phyloP scores from a whole-genome alignment of 2,113 vertebrate genomes.

The Hippocampus comes region DNA sequence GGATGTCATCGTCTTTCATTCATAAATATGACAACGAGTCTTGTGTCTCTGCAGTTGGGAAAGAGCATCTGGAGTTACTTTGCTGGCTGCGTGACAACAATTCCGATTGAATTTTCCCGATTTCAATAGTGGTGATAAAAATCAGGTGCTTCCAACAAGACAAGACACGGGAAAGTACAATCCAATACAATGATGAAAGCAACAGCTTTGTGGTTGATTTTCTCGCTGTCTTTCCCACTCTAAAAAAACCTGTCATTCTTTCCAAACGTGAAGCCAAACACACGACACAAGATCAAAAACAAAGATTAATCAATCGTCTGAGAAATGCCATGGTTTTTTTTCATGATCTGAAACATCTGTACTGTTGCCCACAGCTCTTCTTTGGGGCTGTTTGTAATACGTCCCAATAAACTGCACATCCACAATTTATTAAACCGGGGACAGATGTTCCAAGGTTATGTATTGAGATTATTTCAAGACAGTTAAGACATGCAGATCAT shows the following conservation, averaged over 20 bases:
- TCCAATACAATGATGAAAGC: neutral
- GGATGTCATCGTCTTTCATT: neutral
- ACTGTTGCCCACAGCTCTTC: neutral
- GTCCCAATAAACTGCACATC: too few relatives aligned
- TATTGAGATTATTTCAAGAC: too few relatives aligned
- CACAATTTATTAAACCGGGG: too few relatives aligned
- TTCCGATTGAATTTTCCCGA: neutral
- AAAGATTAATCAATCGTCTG: neutral
- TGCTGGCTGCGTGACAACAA: neutral
- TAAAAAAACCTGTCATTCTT: neutral
- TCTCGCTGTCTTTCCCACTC: neutral
- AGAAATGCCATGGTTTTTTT: neutral
- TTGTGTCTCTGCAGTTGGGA: neutral
- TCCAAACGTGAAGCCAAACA: neutral
- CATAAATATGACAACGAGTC: neutral
- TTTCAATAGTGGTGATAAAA: slow-evolving; percentile 1
- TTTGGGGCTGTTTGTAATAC: too few relatives aligned
- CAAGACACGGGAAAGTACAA: neutral
- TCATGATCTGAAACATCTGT: neutral
- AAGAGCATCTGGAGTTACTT: slow-evolving; percentile 8
- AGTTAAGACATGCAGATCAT: too few relatives aligned
- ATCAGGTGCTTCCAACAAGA: neutral
- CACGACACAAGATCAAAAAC: neutral
- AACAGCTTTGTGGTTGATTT: neutral
- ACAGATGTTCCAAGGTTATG: too few relatives aligned